Base-by-base conservation (phyloP, 2,888 invertebrate species). In the Schizotus pectinicornis region DNA sequence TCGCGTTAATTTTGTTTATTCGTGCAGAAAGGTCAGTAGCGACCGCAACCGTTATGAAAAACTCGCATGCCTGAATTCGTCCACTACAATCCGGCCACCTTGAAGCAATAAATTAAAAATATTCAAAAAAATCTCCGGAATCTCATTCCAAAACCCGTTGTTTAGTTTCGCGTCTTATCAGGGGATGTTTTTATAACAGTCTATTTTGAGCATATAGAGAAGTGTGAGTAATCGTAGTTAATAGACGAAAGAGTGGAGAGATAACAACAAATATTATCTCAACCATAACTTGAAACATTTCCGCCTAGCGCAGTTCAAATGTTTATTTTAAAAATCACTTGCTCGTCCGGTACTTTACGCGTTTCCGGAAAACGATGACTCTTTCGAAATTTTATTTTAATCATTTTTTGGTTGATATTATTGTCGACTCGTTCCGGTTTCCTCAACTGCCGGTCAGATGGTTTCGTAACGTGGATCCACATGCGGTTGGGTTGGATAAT, bases 231-330 rank as follows among this genome's bases (percentile, higher is more conserved):
- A 50, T 54, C 51, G 59, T 52, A 62, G 50, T 51, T 56, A 43
- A 60, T 52, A 58, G 58, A 60, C 58, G 55, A 52, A 59, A 57
- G 36, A 46, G 52, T 62, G 54, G 46, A 55, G 39, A 62, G 56
- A 52, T 41, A 55, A 64, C 60, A 63, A 54, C 60, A 67, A 67
- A 65, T 67, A 67, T 68, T 68, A 58, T 60, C 64, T 63, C 53
- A 55, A 62, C 59, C 55, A 66, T 62, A 63, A 62, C 62, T 61
- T 62, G 63, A 60, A 59, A 64, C 64, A 65, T 67, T 65, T 64
- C 66, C 65, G 64, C 64, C 66, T 69, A 69, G 66, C 65, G 56
- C 35, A 59, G 58, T 64, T 65, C 66, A 69, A 69, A 69, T 69
- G 67, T 69, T 69, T 69, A 61, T 63, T 63, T 58, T 56, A 63